Evolutionary conservation across 2,888 invertebrate species (phyloP).

Genomic region (Eudasyphora cyanicolor): DNA sequence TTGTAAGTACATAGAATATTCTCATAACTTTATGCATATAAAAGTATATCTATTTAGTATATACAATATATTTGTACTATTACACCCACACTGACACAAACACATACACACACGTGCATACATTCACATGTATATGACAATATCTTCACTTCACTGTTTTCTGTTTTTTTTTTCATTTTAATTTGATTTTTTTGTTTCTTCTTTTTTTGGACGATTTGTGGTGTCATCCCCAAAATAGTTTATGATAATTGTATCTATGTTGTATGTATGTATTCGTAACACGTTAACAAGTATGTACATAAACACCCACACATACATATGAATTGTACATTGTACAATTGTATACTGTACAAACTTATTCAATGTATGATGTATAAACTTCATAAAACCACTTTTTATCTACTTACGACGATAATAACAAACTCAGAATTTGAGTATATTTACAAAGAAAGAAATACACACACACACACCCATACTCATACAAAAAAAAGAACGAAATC

Average conservation of each 20-base stretch:
- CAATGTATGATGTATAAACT: background rate
- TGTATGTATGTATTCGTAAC: slow-evolving; percentile 14
- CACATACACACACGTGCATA: background rate
- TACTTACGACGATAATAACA: slow-evolving; percentile 5
- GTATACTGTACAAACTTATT: background rate
- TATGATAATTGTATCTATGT: slow-evolving; percentile 8
- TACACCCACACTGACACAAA: background rate
- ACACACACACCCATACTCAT: too few relatives aligned
- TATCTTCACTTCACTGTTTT: background rate
- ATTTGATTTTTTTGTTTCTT: background rate
- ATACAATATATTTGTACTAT: background rate
- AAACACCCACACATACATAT: background rate
- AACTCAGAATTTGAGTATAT: background rate
- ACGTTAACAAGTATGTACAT: background rate
- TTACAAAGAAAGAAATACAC: too few relatives aligned
- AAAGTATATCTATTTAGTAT: background rate
- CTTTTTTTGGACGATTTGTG: background rate
- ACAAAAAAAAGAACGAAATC: too few relatives aligned
- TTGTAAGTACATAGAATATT: slow-evolving; percentile 6
- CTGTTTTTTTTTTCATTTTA: background rate
- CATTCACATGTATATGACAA: background rate
- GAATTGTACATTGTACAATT: background rate
- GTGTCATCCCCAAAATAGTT: background rate
- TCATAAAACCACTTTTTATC: background rate
- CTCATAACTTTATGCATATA: background rate